Evolutionary conservation across 2,113 vertebrate species (phyloP).

Genomic region (Penelope pileata): DNA sequence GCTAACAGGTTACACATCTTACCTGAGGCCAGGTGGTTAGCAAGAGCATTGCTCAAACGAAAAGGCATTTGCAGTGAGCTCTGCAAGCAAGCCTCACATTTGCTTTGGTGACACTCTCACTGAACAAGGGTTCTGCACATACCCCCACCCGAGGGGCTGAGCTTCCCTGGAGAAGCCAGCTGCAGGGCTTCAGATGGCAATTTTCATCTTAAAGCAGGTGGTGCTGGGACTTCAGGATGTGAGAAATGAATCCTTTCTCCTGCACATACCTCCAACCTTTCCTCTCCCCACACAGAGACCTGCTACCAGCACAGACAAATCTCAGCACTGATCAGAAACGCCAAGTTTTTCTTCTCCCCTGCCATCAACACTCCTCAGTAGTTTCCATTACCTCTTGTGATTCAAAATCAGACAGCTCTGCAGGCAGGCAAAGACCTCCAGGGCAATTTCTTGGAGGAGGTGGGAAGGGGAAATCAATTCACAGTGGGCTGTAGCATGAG

Average conservation of each 20-base stretch:
- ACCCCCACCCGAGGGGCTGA: rapidly evolving
- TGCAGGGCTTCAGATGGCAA: not conserved
- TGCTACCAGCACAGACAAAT: not conserved
- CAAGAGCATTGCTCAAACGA: not conserved
- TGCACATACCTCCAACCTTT: too few species aligned
- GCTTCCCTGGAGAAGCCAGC: not conserved
- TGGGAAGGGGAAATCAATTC: not conserved
- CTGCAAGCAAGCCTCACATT: too few species aligned
- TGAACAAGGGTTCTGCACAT: rapidly evolving
- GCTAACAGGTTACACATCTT: not conserved
- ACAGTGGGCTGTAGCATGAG: not conserved
- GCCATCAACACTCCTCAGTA: not conserved
- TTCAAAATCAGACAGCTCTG: not conserved
- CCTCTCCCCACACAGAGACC: not conserved
- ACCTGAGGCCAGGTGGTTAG: not conserved
- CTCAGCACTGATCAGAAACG: not conserved
- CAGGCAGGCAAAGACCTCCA: not conserved
- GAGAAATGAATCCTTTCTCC: not conserved
- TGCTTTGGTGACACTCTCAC: rapidly evolving
- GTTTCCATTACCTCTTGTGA: not conserved
- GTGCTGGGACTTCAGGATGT: not conserved
- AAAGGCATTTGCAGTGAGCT: rapidly evolving
- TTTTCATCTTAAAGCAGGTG: not conserved
- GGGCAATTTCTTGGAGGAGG: not conserved
- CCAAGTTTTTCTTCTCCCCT: not conserved